These are phyloP conservation scores for Nerophis lumbriciformis DNA, from an alignment of 2,113 vertebrate species.

Conservation along the genomic window DNA sequence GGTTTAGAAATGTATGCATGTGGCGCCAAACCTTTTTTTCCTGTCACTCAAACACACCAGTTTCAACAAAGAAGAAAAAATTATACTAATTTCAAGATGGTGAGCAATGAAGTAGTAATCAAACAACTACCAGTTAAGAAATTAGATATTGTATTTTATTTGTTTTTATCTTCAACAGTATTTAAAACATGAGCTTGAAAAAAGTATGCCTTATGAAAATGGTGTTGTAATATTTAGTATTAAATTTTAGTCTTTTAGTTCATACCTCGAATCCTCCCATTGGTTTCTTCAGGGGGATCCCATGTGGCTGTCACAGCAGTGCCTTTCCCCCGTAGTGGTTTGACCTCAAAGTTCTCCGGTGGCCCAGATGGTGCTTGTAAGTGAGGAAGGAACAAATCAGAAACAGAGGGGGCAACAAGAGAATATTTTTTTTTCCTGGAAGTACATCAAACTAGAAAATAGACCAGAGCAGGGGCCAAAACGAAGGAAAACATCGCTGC, in stretches of 20 bases:
- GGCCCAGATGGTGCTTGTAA: conserved; percentile 82
- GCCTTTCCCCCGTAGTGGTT: conserved; percentile 82
- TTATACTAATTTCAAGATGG: too few species aligned
- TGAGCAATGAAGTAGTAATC: too few species aligned
- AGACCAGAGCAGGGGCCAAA: conserved; percentile 27
- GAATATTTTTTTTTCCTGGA: conserved; percentile 28
- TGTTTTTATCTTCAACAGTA: too few species aligned
- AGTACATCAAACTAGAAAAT: conserved; percentile 27
- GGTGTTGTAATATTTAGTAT: background rate
- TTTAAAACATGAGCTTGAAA: background rate
- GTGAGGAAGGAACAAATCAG: conserved; percentile 31
- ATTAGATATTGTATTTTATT: too few species aligned
- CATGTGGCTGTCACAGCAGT: conserved; percentile 87
- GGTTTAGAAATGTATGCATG: too few species aligned
- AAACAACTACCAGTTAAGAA: too few species aligned
- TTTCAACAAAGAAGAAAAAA: too few species aligned
- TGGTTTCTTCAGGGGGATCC: conserved; percentile 86
- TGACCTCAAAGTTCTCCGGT: conserved; percentile 90
- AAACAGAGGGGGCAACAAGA: conserved; percentile 21
- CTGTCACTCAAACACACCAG: too few species aligned
- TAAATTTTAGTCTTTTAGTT: background rate
- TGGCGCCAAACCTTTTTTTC: too few species aligned
- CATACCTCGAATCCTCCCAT: conserved; percentile 90
- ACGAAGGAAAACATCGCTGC: conserved; percentile 36
- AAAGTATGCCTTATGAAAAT: background rate